phyloP scores from a whole-genome alignment of 2,797 vertebrate genomes.

The Yasuhikotakia modesta region DNA sequence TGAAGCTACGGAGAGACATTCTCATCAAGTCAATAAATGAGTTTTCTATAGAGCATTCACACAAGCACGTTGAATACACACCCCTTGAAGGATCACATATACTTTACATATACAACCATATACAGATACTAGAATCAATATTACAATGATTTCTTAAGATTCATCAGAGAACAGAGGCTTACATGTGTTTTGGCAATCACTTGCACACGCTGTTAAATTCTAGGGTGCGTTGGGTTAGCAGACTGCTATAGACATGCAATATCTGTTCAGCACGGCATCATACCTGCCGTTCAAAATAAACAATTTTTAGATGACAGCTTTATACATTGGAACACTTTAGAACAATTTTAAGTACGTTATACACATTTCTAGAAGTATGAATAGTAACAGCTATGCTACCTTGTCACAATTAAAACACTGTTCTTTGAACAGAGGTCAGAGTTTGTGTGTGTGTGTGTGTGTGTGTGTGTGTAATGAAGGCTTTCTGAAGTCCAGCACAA shows the following conservation, averaged over 20 bases:
- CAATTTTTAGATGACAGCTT: background rate
- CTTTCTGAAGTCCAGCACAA: slow-evolving; percentile 73
- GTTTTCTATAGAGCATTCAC: slow-evolving; percentile 76
- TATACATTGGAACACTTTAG: too few relatives aligned
- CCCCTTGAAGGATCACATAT: slow-evolving; percentile 49
- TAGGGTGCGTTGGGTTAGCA: too few relatives aligned
- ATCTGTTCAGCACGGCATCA: too few relatives aligned
- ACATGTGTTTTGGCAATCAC: too few relatives aligned
- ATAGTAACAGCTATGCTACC: background rate
- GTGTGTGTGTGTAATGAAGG: slow-evolving; percentile 67
- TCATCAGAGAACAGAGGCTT: too few relatives aligned
- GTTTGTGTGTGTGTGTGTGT: background rate
- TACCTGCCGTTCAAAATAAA: slow-evolving; percentile 56
- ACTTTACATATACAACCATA: too few relatives aligned
- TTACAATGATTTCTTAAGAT: too few relatives aligned
- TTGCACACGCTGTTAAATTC: too few relatives aligned
- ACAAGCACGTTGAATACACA: slow-evolving; percentile 59
- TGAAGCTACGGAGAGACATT: slow-evolving; percentile 82
- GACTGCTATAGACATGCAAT: too few relatives aligned
- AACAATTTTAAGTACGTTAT: too few relatives aligned
- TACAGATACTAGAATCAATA: too few relatives aligned
- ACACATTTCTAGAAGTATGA: too few relatives aligned
- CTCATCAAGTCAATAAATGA: slow-evolving; percentile 74
- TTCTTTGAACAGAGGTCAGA: slow-evolving; percentile 16
- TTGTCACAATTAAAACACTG: slow-evolving; percentile 3